Conservation (phyloP, 2,113 vertebrate genomes). For the Triplophysa siluroides region DNA sequence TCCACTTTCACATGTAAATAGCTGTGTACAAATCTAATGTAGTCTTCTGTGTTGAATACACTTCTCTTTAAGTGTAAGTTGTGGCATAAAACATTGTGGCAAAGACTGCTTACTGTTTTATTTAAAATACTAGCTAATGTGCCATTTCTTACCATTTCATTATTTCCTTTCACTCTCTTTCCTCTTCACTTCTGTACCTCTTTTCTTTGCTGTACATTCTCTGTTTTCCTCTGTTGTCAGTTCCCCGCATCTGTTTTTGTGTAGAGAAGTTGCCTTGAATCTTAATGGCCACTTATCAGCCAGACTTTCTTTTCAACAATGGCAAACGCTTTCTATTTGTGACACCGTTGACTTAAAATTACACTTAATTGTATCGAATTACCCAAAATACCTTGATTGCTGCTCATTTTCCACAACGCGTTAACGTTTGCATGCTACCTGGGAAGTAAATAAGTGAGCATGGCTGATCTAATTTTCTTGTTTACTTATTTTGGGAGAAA, state of each 20-base stretch:
- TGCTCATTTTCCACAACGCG: conserved; percentile 63
- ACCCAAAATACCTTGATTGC: conserved; percentile 67
- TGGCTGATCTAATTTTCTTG: conserved; percentile 64
- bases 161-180: too few relatives aligned
- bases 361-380: conserved; percentile 67
- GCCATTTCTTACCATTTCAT: too few relatives aligned
- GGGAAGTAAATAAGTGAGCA: conserved; percentile 64
- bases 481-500: conserved; percentile 58
- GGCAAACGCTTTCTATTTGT: conserved; percentile 40
- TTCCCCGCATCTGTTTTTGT: conserved; percentile 44
- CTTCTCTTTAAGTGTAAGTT: not conserved
- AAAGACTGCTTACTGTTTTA: too few relatives aligned
- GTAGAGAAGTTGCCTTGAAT: conserved; percentile 32
- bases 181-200: not conserved
- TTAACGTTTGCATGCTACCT: conserved; percentile 60
- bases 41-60: not conserved
- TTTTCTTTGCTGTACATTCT: conserved; percentile 16
- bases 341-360: conserved; percentile 60
- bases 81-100: too few relatives aligned
- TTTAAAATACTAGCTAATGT: too few relatives aligned
- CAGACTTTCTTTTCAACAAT: conserved; percentile 51
- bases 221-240: conserved; percentile 34
- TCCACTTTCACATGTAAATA: too few relatives aligned
- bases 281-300: conserved; percentile 49
- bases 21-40: not conserved